phyloP scores from a whole-genome alignment of 2,888 invertebrate species.

The Polydrusus pterygomalis region DNA sequence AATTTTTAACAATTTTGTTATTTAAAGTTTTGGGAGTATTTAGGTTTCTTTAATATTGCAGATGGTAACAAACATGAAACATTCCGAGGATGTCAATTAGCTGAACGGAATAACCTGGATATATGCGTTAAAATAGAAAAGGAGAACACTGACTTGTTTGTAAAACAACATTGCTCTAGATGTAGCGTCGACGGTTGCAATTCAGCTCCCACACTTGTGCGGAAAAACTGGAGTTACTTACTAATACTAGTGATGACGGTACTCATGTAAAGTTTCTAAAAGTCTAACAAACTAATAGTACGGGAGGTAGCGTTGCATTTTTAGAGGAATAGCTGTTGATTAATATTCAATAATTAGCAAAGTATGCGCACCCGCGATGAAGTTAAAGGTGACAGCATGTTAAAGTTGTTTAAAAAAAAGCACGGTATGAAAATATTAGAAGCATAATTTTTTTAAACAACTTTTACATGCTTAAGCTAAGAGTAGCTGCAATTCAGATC shows the following conservation, averaged over 20 bases:
- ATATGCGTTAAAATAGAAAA: constrained; percentile 67
- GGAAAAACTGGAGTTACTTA: not conserved
- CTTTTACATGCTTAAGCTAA: too few species aligned
- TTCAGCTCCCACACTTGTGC: constrained; percentile 48
- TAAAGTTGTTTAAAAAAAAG: too few species aligned
- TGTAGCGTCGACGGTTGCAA: constrained; percentile 77
- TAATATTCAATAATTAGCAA: too few species aligned
- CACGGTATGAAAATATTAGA: too few species aligned
- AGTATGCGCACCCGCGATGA: too few species aligned
- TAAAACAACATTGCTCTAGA: constrained; percentile 65
- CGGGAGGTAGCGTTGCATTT: too few species aligned
- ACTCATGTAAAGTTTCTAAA: not conserved
- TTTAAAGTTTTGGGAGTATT: not conserved
- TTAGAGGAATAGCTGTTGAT: too few species aligned
- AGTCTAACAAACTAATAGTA: not conserved
- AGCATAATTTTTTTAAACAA: too few species aligned
- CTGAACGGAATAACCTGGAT: constrained; percentile 65
- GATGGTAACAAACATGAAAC: constrained; percentile 65
- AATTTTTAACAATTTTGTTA: too few species aligned
- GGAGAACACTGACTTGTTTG: constrained; percentile 60
- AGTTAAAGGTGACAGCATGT: too few species aligned
- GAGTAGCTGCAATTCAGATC: too few species aligned
- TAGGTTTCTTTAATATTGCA: constrained; percentile 57
- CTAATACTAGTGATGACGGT: not conserved
- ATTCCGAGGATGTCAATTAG: constrained; percentile 68